Evolutionary conservation across 2,113 vertebrate genomes (phyloP), one percentile per base, ranked within the genome.

Genomic region (Cranoglanis bouderius): DNA sequence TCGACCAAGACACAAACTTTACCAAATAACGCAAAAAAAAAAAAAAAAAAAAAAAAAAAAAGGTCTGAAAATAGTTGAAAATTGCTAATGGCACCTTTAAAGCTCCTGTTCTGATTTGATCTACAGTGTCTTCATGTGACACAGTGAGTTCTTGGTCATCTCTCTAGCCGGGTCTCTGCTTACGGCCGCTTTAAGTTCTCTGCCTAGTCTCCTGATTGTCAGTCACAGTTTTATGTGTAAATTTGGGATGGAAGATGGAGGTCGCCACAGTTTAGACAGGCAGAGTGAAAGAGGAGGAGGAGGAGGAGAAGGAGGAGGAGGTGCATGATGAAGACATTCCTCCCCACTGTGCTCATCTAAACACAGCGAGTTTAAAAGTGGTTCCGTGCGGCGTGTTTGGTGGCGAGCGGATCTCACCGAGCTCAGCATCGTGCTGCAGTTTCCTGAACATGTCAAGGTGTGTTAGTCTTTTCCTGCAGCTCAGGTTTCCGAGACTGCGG

Each of bases 401-500:
- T 95, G 95, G 95, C 93, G 94, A 49, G 29, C 91, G 92, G 92
- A 92, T 95, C 94, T 94, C 92, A 93, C 92, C 78, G 87, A 89
- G 92, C 91, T 92, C 93, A 86, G 91, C 32, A 81, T 89, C 90
- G 84, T 93, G 92, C 84, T 96, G 93, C 91, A 91, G 95, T 95
- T 96, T 95, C 95, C 92, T 94, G 94, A 90, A 92, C 93, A 95
- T 92, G 95, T 96, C 96, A 95, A 95, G 95, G 95, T 95, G 92
- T 91, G 94, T 96, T 95, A 96, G 91, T 83, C 83, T 92, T 92
- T 94, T 89, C 92, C 90, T 46, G 90, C 24, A 87, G 91, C 77
- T 89, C 91, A 85, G 88, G 67, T 91, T 91, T 93, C 90, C 18
- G 89, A 91, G 94, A 90, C 92, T 93, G 90, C 90, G 94, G 94